A percentile compares a stretch with the other conserved stretches of the same genome.
phyloP scores from a whole-genome alignment of 30 jellyfish, hydroid and myxozoan genomes.

The Turritopsis dohrnii region DNA sequence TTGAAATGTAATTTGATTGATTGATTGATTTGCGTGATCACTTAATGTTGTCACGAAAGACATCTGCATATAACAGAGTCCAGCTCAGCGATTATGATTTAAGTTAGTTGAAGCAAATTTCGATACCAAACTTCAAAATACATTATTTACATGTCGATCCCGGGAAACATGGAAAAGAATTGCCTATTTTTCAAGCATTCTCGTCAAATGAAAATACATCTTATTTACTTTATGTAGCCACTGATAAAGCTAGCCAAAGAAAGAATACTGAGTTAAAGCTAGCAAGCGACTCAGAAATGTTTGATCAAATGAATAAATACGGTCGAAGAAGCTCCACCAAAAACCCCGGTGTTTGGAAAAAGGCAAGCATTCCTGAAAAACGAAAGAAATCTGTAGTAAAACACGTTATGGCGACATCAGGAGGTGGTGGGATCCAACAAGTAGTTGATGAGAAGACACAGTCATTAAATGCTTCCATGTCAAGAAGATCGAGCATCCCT shows the following conservation, averaged over 20 bases:
- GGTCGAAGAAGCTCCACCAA: not conserved
- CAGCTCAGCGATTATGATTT: not conserved
- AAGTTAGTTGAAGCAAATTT: not conserved
- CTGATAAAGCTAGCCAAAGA: not conserved
- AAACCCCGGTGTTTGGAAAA: not conserved
- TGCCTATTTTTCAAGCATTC: not conserved
- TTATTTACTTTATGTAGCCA: not conserved
- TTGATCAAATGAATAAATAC: not conserved
- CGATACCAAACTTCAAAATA: not conserved
- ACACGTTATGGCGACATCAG: slow-evolving; percentile 11
- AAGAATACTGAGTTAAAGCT: not conserved
- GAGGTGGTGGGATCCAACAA: slow-evolving; percentile 19
- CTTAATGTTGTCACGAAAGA: not conserved
- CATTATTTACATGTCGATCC: not conserved
- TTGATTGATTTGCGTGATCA: too few species aligned
- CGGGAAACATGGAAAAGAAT: not conserved
- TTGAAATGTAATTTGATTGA: too few species aligned
- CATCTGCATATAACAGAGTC: not conserved
- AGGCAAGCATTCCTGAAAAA: not conserved
- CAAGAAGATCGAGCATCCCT: slow-evolving; percentile 1
- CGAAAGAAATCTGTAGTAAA: not conserved
- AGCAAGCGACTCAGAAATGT: not conserved
- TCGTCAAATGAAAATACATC: too few species aligned
- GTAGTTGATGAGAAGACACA: not conserved
- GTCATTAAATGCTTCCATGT: not conserved